Evolutionary conservation across 2,113 vertebrate species (phyloP).

Genomic region (Mormoops blainvillei): DNA sequence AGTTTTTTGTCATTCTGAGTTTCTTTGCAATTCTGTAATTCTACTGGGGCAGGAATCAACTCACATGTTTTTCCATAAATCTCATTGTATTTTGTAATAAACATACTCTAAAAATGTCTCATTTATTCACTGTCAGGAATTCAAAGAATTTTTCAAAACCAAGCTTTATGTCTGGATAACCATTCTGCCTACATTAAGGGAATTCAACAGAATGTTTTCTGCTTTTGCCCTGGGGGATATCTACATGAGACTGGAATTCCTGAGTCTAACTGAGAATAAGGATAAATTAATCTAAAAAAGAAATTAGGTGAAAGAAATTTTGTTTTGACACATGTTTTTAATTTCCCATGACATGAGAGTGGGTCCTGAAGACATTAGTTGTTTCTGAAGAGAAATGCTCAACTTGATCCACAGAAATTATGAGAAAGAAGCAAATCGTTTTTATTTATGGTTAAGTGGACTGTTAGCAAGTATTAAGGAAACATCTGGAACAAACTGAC

Average conservation of each 20-base stretch:
- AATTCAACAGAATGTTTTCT: background rate
- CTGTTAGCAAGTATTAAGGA: background rate
- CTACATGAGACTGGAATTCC: background rate
- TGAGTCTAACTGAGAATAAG: background rate
- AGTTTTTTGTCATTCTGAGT: background rate
- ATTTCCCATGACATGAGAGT: background rate
- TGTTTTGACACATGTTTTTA: background rate
- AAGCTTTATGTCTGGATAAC: background rate
- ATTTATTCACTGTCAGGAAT: background rate
- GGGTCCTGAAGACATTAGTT: background rate
- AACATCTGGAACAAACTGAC: background rate
- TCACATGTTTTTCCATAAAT: background rate
- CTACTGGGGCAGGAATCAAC: background rate
- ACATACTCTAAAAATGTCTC: background rate
- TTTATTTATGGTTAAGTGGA: background rate
- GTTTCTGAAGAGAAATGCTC: background rate
- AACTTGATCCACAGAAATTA: background rate
- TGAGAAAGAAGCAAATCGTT: background rate
- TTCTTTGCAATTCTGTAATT: constrained; percentile 3
- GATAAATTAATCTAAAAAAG: background rate
- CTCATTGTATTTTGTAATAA: background rate
- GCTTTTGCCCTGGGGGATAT: background rate
- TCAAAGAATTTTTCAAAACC: constrained; percentile 13
- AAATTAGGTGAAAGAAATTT: background rate
- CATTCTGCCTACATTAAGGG: background rate